These are phyloP conservation scores for Microcebus griseorufus DNA, from an alignment of 2,113 vertebrate species.

Conservation along the genomic window DNA sequence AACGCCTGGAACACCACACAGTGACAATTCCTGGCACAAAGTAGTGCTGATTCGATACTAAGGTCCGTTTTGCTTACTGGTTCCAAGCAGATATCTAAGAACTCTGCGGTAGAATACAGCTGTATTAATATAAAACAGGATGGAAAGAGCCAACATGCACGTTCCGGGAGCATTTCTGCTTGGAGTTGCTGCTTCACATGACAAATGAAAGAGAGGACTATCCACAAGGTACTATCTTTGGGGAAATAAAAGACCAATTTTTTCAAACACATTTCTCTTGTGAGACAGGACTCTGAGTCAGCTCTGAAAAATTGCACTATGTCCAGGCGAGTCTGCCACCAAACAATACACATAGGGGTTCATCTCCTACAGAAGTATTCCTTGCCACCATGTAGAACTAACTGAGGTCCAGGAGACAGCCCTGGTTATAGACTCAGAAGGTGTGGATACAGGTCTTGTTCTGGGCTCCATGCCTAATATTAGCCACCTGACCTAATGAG, in stretches of 20 bases:
- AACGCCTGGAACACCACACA: neutral
- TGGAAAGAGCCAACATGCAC: neutral
- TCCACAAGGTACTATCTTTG: neutral
- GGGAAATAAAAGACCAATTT: neutral
- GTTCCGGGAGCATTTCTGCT: neutral
- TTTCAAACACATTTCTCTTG: neutral
- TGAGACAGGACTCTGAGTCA: neutral
- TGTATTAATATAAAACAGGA: neutral
- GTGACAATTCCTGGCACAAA: neutral
- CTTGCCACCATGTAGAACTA: fast-evolving
- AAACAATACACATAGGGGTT: neutral
- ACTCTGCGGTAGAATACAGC: neutral
- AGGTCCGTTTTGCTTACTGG: neutral
- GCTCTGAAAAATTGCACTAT: neutral
- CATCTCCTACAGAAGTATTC: neutral
- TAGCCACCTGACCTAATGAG: neutral
- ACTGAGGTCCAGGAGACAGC: neutral
- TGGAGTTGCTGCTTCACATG: neutral
- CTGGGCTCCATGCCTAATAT: neutral
- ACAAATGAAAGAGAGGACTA: neutral
- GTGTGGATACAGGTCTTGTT: neutral
- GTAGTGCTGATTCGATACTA: neutral
- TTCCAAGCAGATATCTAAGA: neutral
- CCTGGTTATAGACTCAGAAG: neutral
- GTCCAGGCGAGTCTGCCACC: neutral